Percentiles rank a stretch among this genome's conserved stretches.
These are phyloP conservation scores for Rallus limicola DNA, from an alignment of 2,113 vertebrate genomes.

Conservation along the genomic window DNA sequence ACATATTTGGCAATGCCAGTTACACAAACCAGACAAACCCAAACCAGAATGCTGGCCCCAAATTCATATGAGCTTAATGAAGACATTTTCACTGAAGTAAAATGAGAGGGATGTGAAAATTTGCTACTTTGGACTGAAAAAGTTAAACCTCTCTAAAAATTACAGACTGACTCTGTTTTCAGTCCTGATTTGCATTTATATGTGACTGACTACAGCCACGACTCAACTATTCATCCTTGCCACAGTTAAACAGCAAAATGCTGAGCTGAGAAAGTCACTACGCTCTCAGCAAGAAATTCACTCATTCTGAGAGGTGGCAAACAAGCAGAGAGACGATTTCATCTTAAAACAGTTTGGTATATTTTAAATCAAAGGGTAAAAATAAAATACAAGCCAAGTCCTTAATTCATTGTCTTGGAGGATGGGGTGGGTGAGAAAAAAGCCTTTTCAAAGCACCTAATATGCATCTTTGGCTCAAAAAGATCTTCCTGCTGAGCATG, in stretches of 20 bases:
- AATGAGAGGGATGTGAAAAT: background rate
- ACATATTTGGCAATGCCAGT: background rate
- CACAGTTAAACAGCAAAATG: background rate
- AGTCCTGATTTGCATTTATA: background rate
- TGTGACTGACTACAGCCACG: background rate
- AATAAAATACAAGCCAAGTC: background rate
- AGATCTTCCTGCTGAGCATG: fast-evolving
- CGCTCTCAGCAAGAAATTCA: background rate
- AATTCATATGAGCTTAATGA: background rate
- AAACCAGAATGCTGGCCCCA: background rate
- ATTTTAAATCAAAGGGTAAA: background rate
- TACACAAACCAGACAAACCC: background rate
- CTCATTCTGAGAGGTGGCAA: background rate
- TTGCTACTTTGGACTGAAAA: background rate
- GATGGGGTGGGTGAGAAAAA: no score
- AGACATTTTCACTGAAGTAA: background rate
- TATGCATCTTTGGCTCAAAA: background rate
- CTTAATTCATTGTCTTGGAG: background rate
- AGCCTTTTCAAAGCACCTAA: background rate
- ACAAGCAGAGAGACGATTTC: background rate
- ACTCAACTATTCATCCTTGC: background rate
- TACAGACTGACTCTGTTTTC: background rate
- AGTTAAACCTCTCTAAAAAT: background rate
- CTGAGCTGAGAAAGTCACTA: background rate
- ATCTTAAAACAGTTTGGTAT: background rate